Conservation (phyloP, 2,888 invertebrate species). For the Poecilobothrus nobilitatus region DNA sequence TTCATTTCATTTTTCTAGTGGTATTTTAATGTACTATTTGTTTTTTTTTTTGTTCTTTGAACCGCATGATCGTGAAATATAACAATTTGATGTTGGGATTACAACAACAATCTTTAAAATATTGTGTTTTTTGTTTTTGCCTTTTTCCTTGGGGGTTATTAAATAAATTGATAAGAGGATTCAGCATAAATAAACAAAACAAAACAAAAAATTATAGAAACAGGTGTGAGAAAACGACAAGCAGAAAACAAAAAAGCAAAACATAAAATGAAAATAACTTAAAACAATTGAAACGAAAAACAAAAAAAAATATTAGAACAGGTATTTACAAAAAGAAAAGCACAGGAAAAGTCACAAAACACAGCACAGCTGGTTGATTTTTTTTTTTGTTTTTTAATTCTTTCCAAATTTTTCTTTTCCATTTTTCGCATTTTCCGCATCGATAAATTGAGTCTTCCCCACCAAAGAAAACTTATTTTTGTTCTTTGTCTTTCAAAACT, state of each 20-base stretch:
- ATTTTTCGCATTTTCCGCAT: not conserved
- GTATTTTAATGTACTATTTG: too few relatives aligned
- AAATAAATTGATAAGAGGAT: constrained; percentile 1
- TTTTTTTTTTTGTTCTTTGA: not conserved
- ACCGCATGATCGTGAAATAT: not conserved
- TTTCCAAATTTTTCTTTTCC: not conserved
- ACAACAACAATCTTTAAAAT: not conserved
- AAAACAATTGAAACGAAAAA: not conserved
- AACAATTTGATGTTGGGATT: not conserved
- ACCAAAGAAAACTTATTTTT: not conserved
- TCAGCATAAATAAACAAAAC: not conserved
- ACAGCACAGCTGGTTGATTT: not conserved
- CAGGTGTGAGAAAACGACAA: not conserved
- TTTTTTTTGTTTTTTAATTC: not conserved
- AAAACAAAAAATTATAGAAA: too few relatives aligned
- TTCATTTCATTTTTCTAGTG: too few relatives aligned
- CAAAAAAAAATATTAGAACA: not conserved
- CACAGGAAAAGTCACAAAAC: not conserved
- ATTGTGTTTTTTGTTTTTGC: not conserved
- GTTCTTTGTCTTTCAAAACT: too few relatives aligned
- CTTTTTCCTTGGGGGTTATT: not conserved
- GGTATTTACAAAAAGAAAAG: too few relatives aligned
- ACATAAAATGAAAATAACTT: not conserved
- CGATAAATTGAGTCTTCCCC: not conserved
- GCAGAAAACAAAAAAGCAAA: not conserved